phyloP scores from a whole-genome alignment of 1,140 invertebrate genomes.

The Apis mellifera region DNA sequence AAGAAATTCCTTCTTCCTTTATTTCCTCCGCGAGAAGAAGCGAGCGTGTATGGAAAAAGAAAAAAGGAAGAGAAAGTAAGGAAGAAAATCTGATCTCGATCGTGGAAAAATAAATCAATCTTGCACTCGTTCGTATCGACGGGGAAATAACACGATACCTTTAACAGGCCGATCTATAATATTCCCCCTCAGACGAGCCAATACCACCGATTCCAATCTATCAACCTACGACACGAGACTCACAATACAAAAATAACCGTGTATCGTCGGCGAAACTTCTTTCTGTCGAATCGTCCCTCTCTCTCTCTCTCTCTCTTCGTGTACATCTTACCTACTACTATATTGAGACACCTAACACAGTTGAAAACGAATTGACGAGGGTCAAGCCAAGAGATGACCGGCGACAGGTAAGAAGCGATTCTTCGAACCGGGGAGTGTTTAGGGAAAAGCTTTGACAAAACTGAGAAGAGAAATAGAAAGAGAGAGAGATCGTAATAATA shows the following conservation, averaged over 20 bases:
- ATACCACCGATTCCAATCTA: constrained; percentile 43
- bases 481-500: constrained; percentile 77
- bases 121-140: neutral
- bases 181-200: constrained; percentile 63
- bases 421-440: constrained; percentile 12
- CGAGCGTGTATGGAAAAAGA: too few relatives aligned
- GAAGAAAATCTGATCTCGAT: too few relatives aligned
- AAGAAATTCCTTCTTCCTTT: too few relatives aligned
- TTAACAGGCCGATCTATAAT: constrained; percentile 10
- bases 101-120: constrained; percentile 1
- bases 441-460: constrained; percentile 36
- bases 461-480: constrained; percentile 18
- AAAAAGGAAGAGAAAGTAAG: neutral
- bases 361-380: constrained; percentile 71
- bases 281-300: constrained; percentile 67
- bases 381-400: constrained; percentile 74
- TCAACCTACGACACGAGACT: constrained; percentile 16
- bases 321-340: constrained; percentile 27
- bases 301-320: neutral
- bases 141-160: neutral
- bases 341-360: constrained; percentile 78
- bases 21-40: too few relatives aligned
- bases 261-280: neutral
- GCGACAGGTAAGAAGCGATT: constrained; percentile 67
- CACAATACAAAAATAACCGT: constrained; percentile 7